Percentiles rank a stretch among this genome's conserved stretches.
Evolutionary conservation across 2,888 invertebrate genomes (phyloP).

Genomic region (Xestobium rufovillosum): DNA sequence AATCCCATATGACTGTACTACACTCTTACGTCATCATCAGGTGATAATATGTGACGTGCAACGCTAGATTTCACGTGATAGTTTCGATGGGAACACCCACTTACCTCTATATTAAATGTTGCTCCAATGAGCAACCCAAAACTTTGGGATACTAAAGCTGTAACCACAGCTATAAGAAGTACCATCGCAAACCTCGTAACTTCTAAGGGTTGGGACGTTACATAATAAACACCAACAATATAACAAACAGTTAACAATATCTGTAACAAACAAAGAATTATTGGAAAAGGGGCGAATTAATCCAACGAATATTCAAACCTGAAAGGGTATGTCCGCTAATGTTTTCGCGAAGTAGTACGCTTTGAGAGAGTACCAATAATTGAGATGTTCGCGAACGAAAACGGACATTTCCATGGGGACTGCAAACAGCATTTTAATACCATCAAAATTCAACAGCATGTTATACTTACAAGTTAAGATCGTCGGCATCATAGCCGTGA

Average conservation of each 20-base stretch:
- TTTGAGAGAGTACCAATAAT: constrained; percentile 95
- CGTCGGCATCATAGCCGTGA: constrained; percentile 97
- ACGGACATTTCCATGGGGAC: constrained; percentile 95
- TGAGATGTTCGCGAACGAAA: constrained; percentile 88
- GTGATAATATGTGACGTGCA: too few species aligned
- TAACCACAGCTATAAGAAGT: constrained; percentile 66
- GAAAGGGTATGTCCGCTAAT: constrained; percentile 93
- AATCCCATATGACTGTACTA: too few species aligned
- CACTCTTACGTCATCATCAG: too few species aligned
- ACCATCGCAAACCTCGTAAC: constrained; percentile 75
- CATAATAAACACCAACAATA: constrained; percentile 82
- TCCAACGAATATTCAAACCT: constrained; percentile 59
- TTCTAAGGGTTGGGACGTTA: constrained; percentile 93
- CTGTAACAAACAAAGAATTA: constrained; percentile 46
- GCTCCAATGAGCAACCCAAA: constrained; percentile 89
- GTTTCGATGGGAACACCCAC: too few species aligned
- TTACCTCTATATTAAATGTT: constrained; percentile 76
- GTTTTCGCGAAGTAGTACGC: constrained; percentile 96
- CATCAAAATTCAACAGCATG: background rate
- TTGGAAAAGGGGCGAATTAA: constrained; percentile 6
- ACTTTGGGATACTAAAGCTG: constrained; percentile 87
- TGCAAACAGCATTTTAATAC: constrained; percentile 43
- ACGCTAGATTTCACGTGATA: too few species aligned
- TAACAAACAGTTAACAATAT: constrained; percentile 80
- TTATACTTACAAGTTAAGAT: constrained; percentile 86